Base-by-base conservation (phyloP, 2,113 vertebrate genomes). In the Vulpes ferrilata region DNA sequence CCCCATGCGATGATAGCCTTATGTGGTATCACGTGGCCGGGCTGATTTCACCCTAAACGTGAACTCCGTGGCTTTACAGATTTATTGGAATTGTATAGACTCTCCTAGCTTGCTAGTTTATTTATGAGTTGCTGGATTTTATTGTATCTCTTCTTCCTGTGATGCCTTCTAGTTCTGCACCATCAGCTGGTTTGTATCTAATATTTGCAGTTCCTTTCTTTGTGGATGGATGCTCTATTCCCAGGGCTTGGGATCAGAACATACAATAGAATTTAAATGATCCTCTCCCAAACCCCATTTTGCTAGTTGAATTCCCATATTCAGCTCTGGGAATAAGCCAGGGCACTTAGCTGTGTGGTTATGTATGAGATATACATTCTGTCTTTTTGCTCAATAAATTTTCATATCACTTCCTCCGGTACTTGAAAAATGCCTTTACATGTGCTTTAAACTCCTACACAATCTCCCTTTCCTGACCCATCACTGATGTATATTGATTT, bases 181-280 rank as follows among this genome's bases (percentile, higher is more conserved):
- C 22, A 78, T 98, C 97, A 97, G 95, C 96, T 93, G 74, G 65
- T 97, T 96, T 96, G 80, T 84, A 80, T 64, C 25, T 35, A 78
- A 64, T 79, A 90, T 95, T 95, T 97, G 81, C 87, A 91, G 4
- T 93, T 97, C 78, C 57, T 93, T 90, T 95, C 76, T 90, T 96
- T 97, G 87, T 90, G 78, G 80, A 78, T 93, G 43, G 92, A 82
- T 94, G 60, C 4, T 96, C 17, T 95, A 64, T 92, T 96, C 95
- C 92, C 95, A 93, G 43, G n/a, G 90, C 90, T 93, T 82, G 71
- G 85, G 43, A 74, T 88, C 79, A 73, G 78, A 53, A 85, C 69
- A 64, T 62, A 85, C 60, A 65, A 57, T 60, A 97, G 97, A 98
- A 98, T 98, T 88, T 95, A 98, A 94, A 98, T 96, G 95, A 95